Conservation (phyloP, 2,113 vertebrate species). For the Chloropsis hardwickii region DNA sequence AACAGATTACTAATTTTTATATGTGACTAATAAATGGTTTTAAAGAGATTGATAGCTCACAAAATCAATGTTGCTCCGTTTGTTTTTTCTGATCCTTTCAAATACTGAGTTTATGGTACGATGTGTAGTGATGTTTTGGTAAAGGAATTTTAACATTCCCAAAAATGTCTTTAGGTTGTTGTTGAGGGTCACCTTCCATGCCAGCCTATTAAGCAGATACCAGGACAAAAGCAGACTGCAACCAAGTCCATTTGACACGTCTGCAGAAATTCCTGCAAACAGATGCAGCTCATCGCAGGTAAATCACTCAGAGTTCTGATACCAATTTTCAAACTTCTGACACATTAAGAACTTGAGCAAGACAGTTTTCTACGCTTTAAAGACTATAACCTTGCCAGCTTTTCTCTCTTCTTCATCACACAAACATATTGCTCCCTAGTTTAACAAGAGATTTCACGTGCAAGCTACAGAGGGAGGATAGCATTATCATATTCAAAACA, state of each 20-base stretch:
- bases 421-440: neutral
- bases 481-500: neutral
- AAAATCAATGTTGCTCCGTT: neutral
- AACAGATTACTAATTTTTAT: neutral
- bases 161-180: neutral
- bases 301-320: neutral
- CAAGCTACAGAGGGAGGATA: neutral
- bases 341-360: neutral
- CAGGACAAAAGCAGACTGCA: neutral
- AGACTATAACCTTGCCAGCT: neutral
- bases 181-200: neutral
- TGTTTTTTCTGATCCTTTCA: neutral
- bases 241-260: fast-evolving
- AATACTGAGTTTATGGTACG: neutral
- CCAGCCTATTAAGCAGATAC: neutral
- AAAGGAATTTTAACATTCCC: neutral
- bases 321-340: neutral
- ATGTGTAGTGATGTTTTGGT: fast-evolving
- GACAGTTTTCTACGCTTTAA: neutral
- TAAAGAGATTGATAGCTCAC: neutral
- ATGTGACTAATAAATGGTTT: neutral
- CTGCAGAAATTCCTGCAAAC: neutral
- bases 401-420: neutral
- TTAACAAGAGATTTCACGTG: neutral
- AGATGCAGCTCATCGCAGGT: neutral